These are phyloP conservation scores for Rhynchomys soricoides DNA, from an alignment of 2,113 vertebrate species.

Conservation along the genomic window DNA sequence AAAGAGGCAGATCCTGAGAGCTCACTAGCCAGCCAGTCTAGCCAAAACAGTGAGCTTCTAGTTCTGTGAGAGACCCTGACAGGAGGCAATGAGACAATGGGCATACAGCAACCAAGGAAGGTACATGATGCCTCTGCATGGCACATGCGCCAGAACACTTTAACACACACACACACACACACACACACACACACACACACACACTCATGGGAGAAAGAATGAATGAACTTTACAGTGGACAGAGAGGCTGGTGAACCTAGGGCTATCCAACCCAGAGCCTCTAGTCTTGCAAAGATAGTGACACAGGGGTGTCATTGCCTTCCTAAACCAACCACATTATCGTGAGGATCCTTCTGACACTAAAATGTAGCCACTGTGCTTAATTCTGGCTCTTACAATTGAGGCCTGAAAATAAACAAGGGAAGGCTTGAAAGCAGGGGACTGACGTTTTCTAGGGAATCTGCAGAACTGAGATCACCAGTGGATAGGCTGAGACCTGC, in stretches of 20 bases:
- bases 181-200: too few species aligned
- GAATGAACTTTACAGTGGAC: not conserved
- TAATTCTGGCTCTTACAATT: not conserved
- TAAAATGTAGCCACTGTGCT: not conserved
- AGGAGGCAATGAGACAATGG: not conserved
- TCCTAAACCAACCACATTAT: not conserved
- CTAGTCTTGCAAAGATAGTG: too few species aligned
- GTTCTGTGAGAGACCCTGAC: not conserved
- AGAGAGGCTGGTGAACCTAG: not conserved
- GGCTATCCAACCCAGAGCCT: not conserved
- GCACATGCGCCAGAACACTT: not conserved
- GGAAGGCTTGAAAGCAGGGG: not conserved
- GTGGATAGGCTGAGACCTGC: not conserved
- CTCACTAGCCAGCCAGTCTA: not conserved
- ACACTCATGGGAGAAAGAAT: not conserved
- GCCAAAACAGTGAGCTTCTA: not conserved
- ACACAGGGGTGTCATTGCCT: not conserved
- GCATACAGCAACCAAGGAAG: not conserved
- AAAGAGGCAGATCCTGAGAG: not conserved
- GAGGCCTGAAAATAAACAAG: not conserved
- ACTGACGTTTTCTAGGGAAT: not conserved
- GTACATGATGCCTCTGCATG: not conserved
- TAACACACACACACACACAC: not conserved
- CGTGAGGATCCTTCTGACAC: not conserved
- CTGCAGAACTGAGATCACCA: not conserved